Base-by-base conservation (phyloP, 2,888 invertebrate species). In the Brenthis ino region DNA sequence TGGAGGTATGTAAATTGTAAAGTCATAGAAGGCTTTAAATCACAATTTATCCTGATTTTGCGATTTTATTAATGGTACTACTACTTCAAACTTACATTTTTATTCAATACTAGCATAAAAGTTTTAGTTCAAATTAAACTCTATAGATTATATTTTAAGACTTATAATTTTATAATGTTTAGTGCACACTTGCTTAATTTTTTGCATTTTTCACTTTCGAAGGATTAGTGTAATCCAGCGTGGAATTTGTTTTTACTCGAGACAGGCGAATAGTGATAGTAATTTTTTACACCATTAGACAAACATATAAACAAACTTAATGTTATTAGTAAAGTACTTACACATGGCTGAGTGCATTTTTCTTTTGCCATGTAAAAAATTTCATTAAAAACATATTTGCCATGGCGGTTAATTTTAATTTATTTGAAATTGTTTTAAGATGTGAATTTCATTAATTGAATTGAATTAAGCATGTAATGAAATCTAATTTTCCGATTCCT, bases 221-320 rank as follows among this genome's bases (percentile, higher is more conserved):
- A 55, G 71, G 71, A 74, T 73, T 74, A 70, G 64, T 71, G 65
- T 70, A 75, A 75, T 75, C 71, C 73, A 72, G 70, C 75, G 68
- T 70, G 73, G 74, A 72, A 73, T 75, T 72, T 68, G 69, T 73
- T 73, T 73, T 69, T 61, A 60, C 55, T 68, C 72, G 64, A 74
- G 77, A 65, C 72, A 43, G 37, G 64, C 55, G 60, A 66, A 57
- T 61, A 70, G 13, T 66, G 54, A 66, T 63, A 43, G 53, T 66
- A 53, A 60, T 67, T 57, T 65, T 69, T 63, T 67, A 68, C 65
- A 14, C 53, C 63, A 63, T 60, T 65, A 55, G 33, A 63, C 55
- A 50, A 61, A 67, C 60, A 58, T 58, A 51, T 47, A 67, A 69
- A 71, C 58, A 66, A 57, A 28, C 60, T 47, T 24, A 67, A 67